Base-by-base conservation (phyloP, 2,888 invertebrate species). In the Crioceris asparagi region DNA sequence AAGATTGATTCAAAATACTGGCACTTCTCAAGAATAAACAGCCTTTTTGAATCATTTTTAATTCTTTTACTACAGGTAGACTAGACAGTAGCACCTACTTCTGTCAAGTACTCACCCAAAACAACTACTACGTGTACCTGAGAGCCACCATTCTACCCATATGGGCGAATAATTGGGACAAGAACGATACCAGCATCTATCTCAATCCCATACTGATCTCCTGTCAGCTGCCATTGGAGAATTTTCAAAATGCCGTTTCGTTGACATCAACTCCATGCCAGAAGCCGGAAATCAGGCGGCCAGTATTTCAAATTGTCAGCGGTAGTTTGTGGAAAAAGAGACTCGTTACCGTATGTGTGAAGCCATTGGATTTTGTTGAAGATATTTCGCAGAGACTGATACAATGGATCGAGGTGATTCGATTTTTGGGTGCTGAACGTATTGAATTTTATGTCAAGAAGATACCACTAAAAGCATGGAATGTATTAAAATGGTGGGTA, bases 361-460 rank as follows among this genome's bases (percentile, higher is more conserved):
- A 83, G 61, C 81, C 82, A 36, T 61, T 83, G 60, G 70, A 74
- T 49, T 83, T 79, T 49, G 55, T 67, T 32, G 67, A 68, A 44
- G 78, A 82, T 50, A 70, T 79, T 32, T 74, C 79, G 3, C 63
- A 62, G 17, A 68, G 66, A 36, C 56, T 84, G 32, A 62, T 81
- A 2, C 80, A 82, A 55, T 84, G 84, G 79, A 68, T 84, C 39
- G 80, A 81, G 61, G 67, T 74, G 1, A 74, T 78, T 50, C 70
- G 68, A 48, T 65, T 81, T 44, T 66, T 84, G 11, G 83, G 83
- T 11, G 81, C 78, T 6, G 70, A 74, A 41, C 67, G 70, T 49
- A 71, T 82, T 46, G 73, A 76, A 51, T 64, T 83, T 35, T 84
- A 82, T 55, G 66, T 79, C 19, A 75, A 75, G 55, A 66, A 64